Evolutionary conservation across 1,140 invertebrate species (phyloP).

Genomic region (Temnothorax curvispinosus): DNA sequence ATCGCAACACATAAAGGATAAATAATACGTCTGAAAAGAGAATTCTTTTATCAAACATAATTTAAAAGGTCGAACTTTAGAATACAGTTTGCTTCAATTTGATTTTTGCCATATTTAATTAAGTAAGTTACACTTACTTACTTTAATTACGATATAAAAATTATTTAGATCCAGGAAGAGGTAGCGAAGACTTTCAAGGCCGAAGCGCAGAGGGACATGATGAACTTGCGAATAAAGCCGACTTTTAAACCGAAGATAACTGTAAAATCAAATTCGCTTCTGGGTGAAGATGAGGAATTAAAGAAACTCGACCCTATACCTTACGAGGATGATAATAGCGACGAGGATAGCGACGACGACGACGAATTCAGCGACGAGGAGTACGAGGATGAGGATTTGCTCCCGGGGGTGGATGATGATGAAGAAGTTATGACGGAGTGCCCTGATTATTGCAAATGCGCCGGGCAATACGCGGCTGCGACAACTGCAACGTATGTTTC

Average conservation of each 20-base stretch:
- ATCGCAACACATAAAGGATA: not conserved
- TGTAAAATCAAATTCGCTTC: not conserved
- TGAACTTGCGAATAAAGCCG: not conserved
- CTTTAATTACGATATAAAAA: not conserved
- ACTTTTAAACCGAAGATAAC: conserved; percentile 29
- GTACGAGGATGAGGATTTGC: conserved; percentile 75
- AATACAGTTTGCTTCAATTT: not conserved
- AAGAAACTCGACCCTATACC: conserved; percentile 77
- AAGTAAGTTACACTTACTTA: not conserved
- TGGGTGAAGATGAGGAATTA: conserved; percentile 58
- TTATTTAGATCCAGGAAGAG: conserved; percentile 77
- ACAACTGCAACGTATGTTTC: conserved; percentile 83
- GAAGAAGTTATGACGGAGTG: conserved; percentile 78
- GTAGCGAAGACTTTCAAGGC: conserved; percentile 79
- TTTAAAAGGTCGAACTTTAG: not conserved
- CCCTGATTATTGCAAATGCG: conserved; percentile 80
- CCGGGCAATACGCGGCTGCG: conserved; percentile 82
- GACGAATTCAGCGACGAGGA: conserved; percentile 72
- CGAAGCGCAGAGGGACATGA: conserved; percentile 70
- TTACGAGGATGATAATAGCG: conserved; percentile 64
- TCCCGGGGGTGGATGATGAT: conserved; percentile 73
- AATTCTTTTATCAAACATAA: not conserved
- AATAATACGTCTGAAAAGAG: not conserved
- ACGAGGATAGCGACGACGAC: conserved; percentile 69
- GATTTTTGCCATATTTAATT: not conserved